Evolutionary conservation across 2,113 vertebrate species (phyloP), one percentile per base, ranked within the genome.

Genomic region (Reinhardtius hippoglossoides): DNA sequence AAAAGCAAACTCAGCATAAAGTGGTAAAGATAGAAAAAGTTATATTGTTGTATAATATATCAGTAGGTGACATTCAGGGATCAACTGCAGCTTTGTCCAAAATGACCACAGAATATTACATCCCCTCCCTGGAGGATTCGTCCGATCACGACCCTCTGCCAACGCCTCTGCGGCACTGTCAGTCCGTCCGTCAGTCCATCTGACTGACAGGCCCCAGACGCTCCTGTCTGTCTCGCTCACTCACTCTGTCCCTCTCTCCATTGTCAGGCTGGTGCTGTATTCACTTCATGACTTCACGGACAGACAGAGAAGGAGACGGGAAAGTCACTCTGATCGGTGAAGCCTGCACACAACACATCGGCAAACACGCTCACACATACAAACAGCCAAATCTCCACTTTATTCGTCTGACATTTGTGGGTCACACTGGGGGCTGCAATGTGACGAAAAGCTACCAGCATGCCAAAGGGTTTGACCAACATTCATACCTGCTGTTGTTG

Each of bases 61-160:
- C 77, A 71, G 67, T 35, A 6, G 58, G 24, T 82, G 80, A 84
- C 74, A 88, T 83, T 81, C 15, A 61, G 46, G 9, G 59, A 79
- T 83, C 62, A 82, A 60, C 31, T 8, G 44, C 55, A 85, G 71
- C 66, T 88, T 74, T 63, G 70, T 60, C 35, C 35, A 81, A 76
- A 85, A 81, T 84, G 73, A 78, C 86, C 61, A 71, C 66, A 82
- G 80, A 88, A 89, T 81, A 83, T 72, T 12, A 71, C 65, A 86
- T 81, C 62, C 60, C 61, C 40, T 80, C 73, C 57, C 64, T 4
- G 61, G 40, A 40, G 63, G 37, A 70, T 61, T 18, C 18, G 7
- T 35, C 73, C 73, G 71, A 80, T 85, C 82, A 76, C 46, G 58
- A 54, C n/a, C 23, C 46, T 42, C 37, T 4, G 5, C 16, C 18